Evolutionary conservation across 2,888 invertebrate species (phyloP).

Genomic region (Stenolophus ochropezus): DNA sequence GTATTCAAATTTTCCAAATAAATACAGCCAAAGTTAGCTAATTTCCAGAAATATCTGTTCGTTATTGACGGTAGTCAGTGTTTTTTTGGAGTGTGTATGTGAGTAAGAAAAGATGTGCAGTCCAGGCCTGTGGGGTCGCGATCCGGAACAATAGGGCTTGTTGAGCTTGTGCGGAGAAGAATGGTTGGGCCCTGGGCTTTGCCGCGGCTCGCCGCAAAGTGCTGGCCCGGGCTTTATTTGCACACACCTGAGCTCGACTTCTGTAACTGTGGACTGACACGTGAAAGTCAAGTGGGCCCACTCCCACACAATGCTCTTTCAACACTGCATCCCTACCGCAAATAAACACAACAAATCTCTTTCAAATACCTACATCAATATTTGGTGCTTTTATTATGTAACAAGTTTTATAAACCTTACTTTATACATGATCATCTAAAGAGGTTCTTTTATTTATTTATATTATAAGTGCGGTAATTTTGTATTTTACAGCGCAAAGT

Average conservation of each 20-base stretch:
- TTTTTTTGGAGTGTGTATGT: no score
- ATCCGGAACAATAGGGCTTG: slow-evolving; percentile 49
- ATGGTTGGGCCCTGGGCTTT: slow-evolving; percentile 3
- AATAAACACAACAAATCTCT: background rate
- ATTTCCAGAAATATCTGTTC: no score
- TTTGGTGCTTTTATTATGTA: background rate
- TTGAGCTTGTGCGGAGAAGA: slow-evolving; percentile 38
- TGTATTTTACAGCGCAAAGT: no score
- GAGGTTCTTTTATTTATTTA: no score
- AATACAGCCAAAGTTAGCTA: no score
- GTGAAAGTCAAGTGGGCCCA: slow-evolving; percentile 37
- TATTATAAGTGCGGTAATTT: no score
- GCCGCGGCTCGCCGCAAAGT: slow-evolving; percentile 33
- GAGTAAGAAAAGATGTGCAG: background rate
- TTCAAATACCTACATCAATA: background rate
- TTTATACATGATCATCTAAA: background rate
- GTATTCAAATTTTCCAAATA: no score
- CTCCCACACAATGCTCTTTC: slow-evolving; percentile 16
- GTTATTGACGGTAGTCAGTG: no score
- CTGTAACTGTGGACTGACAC: slow-evolving; percentile 38
- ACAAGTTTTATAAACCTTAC: background rate
- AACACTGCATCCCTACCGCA: slow-evolving; percentile 8
- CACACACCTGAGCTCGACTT: slow-evolving; percentile 48
- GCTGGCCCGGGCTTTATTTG: slow-evolving; percentile 27
- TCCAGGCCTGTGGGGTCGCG: background rate